Evolutionary conservation across 2,797 vertebrate species (phyloP), one percentile per base, ranked within the genome.

Genomic region (Acanthornis magna): DNA sequence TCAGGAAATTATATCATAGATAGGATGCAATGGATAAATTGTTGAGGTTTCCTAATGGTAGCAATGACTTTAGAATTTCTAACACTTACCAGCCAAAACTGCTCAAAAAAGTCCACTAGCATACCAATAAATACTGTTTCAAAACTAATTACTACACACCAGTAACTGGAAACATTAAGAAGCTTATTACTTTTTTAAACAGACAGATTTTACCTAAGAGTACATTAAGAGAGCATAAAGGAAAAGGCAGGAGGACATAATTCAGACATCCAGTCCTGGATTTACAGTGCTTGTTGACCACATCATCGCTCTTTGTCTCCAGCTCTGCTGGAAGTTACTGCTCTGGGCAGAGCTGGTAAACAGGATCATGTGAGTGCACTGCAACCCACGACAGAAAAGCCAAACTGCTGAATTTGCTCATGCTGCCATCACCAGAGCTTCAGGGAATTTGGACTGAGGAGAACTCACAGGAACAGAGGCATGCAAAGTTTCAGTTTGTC

Each of bases 241-340:
- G 53, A 74, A 78, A 83, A 74, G 5, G 29, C 17, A 87, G 58
- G 10, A 91, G 19, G 30, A 65, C n/a, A 51, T 22, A 5, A 53
- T 21, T 76, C 38, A 84, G n/a, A 40, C 54, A 51, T 27, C 25
- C 62, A 18, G 2, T 13, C 43, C 74, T 50, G 74, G 26, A 67
- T 82, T 73, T 91, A 55, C 51, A 26, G 47, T 0, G 1, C 22
- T 45, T 40, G n/a, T 47, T 61, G 66, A 72, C 32, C 34, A 22
- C 7, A 20, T n/a, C 40, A 36, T 0, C 29, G 47, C 74, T 68
- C 25, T 87, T 79, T 89, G 91, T 84, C 42, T 62, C 81, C 51
- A 10, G 10, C 62, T 58, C 80, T 81, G 58, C 83, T 92, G 74
- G 79, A 86, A 88, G 70, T 40, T 45, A 22, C 91, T 61, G 63